Evolutionary conservation across 2,888 invertebrate species (phyloP), one percentile per base, ranked within the genome.

Genomic region (Spicauda simplicius): DNA sequence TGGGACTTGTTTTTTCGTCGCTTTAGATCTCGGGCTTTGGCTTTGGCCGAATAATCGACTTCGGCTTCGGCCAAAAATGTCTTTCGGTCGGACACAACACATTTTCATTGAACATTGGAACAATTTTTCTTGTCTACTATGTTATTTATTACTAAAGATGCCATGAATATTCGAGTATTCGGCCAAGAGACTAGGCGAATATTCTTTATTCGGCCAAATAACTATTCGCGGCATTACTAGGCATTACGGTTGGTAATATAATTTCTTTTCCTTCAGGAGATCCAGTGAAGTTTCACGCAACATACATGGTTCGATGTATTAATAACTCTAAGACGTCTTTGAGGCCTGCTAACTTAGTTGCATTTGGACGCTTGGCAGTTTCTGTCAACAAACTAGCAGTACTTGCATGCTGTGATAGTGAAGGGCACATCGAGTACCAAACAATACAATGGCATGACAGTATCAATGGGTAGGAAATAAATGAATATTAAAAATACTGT

Each of bases 321-420:
- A 87, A 90, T 61, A 85, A 90, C 69, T 79, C 85, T 64, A 82
- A 88, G 53, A 85, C 91, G 65, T 75, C 77, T 10, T 83, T 96
- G 45, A 85, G 92, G 16, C 91, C 95, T 1, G 77, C 87, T 53
- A 94, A 94, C 73, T 79, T 97, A 18, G 95, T 97, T 8, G 92
- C 95, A 0, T 95, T 95, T 81, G 96, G 96, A 53, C 93, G 97
- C 71, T 84, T 97, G 41, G 96, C 96, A 5, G 96, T 96, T 7
- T 94, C 95, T 73, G 97, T 97, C 0, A 96, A 96, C 80, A 98
- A 98, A 88, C 91, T 95, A 72, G 95, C 96, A 66, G 93, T 97
- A 6, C 88, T 97, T 71, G 97, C 96, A 11, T 95, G 94, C 75
- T 72, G 90, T 65, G 86, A 93, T 77, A 75, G 81, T 64, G 76